Evolutionary conservation across 2,888 invertebrate species (phyloP), one percentile per base, ranked within the genome.

Genomic region (Drosophila paracracens): DNA sequence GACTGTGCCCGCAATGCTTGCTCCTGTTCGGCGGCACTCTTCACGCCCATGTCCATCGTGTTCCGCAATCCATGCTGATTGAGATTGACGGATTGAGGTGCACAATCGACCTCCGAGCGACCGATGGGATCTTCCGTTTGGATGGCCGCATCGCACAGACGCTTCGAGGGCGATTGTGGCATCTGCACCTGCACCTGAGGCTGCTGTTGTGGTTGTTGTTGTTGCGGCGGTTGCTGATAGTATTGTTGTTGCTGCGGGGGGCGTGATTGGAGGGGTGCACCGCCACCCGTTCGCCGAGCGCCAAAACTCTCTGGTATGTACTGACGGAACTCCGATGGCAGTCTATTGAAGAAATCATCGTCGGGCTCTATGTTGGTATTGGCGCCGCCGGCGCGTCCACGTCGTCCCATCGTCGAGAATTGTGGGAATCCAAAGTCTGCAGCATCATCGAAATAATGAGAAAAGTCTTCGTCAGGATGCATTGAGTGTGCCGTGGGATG

Each of bases 41-140:
- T 94, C 79, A 96, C 96, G 58, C 96, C 96, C 91, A 97, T 95
- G 91, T 97, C 97, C 72, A 96, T 96, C 29, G 97, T 97, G 90
- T 97, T 97, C 78, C 97, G 95, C 70, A 96, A 92, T 6, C 95
- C 95, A 94, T 96, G 95, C 82, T 96, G 96, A 57, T 95, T 95
- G 16, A 96, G 88, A 81, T 88, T 83, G n/a, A 79, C 71, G 58
- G 79, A 2, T 25, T 25, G 56, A 27, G 82, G 79, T 8, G 81
- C 81, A 48, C 87, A 83, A 61, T 93, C 93, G 4, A 92, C 92
- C 68, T 91, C 89, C 27, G 85, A 86, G 43, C 78, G 86, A 0
- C 86, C 88, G 5, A 59, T 69, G 4, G 87, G 89, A 67, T 92
- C 92, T 68, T 93, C 93, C 36, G 93, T 93, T 86, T 93, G 93